Evolutionary conservation across 2,888 invertebrate species (phyloP), one percentile per base, ranked within the genome.

Genomic region (Heterodera filipjevi): DNA sequence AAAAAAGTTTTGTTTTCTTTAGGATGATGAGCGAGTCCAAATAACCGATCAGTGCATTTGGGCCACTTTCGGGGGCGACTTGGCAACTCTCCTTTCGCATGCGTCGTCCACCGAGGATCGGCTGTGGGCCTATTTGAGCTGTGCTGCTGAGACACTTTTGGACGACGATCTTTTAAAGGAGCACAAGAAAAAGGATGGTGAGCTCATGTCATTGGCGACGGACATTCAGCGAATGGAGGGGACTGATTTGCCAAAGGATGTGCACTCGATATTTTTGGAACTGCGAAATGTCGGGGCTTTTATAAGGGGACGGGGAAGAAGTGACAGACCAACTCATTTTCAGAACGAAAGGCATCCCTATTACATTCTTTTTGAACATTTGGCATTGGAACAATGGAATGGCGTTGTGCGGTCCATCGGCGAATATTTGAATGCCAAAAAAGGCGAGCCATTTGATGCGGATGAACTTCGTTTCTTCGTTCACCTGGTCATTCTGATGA

Each of bases 391-490:
- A 64, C 44, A 79, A 30, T 81, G 77, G 77, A 30, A 32, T 14
- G 30, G 14, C 32, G 81, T 71, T 19, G 81, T 77, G 27, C 22
- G 16, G 30, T 72, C 53, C 49, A 76, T 82, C 27, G 27, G 66
- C 27, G 59, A 32, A 46, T 66, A 75, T 46, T 49, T 64, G 1
- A 27, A 10, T 22, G 33, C 44, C 16, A 39, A 71, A 53, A 44
- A 53, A 0, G 64, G 12, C 27, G 59, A 70, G 12, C 59, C 5
- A 59, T 14, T 80, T n/a, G 53, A 79, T 30, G 80, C 80, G 10
- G 68, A 81, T 66, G 71, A 82, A 32, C 79, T 81, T 22, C 81
- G 82, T 44, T 83, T 84, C 75, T 84, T 85, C 76, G 70, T 81
- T 30, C 84, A 82, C 39, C 73, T 82, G 32, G 73, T 84, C 10